phyloP scores from a whole-genome alignment of 2,797 vertebrate species.

The Aselliscus stoliczkanus region DNA sequence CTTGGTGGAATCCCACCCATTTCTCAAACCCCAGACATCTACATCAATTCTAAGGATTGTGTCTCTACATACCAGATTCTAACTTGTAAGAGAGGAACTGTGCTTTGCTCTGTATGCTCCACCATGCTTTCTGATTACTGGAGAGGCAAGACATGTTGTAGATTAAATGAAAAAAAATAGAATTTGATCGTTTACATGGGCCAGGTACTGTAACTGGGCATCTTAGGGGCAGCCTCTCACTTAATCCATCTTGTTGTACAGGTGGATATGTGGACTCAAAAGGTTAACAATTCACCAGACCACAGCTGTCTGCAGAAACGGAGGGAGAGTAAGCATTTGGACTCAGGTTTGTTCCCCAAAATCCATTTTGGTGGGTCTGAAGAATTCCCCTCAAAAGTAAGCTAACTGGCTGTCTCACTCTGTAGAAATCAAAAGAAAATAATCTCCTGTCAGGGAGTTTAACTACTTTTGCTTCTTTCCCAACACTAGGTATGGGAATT shows the following conservation, averaged over 20 bases:
- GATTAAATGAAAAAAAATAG: not conserved
- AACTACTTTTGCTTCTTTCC: not conserved
- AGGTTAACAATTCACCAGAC: not conserved
- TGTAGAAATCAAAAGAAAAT: not conserved
- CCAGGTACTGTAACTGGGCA: not conserved
- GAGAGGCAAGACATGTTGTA: not conserved
- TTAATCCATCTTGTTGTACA: no score
- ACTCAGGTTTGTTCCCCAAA: not conserved
- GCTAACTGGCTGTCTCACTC: not conserved
- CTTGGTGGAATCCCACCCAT: not conserved
- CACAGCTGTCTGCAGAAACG: not conserved
- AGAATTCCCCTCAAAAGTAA: no score
- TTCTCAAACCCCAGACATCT: not conserved
- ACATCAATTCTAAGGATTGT: accelerated
- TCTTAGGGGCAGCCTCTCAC: not conserved
- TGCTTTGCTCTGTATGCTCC: accelerated
- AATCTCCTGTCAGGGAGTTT: not conserved
- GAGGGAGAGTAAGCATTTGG: not conserved
- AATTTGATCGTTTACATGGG: not conserved
- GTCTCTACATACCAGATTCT: not conserved
- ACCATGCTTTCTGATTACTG: accelerated
- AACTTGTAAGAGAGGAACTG: not conserved
- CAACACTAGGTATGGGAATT: not conserved
- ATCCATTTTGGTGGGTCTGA: not conserved
- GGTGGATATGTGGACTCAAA: not conserved